phyloP scores from a whole-genome alignment of 1,140 invertebrate genomes.

The Lepidostoma basale region DNA sequence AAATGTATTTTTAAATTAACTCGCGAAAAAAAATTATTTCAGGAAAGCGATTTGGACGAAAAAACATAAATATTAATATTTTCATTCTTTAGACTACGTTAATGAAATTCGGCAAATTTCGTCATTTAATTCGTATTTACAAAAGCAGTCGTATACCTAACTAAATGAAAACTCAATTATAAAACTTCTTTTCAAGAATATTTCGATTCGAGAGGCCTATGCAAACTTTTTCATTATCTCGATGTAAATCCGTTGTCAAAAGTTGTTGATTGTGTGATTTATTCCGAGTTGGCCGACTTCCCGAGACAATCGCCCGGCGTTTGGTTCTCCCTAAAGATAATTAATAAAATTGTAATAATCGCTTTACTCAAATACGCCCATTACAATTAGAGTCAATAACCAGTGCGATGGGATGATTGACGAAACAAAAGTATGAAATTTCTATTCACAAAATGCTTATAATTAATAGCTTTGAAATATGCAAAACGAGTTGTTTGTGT shows the following conservation, averaged over 20 bases:
- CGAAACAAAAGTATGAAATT: too few relatives aligned
- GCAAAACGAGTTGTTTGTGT: too few relatives aligned
- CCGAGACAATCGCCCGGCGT: constrained; percentile 4
- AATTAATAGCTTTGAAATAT: too few relatives aligned
- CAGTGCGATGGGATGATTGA: too few relatives aligned
- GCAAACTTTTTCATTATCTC: constrained; percentile 24
- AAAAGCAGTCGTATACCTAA: not conserved
- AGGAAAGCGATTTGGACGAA: too few relatives aligned
- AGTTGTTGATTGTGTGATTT: constrained; percentile 27
- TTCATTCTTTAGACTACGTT: not conserved
- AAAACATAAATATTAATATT: too few relatives aligned
- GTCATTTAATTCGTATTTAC: not conserved
- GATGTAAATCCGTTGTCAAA: constrained; percentile 20
- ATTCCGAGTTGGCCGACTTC: not conserved
- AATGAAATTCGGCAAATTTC: not conserved
- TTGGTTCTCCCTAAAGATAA: not conserved
- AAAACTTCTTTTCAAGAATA: constrained; percentile 21
- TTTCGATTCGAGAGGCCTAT: constrained; percentile 9
- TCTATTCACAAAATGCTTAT: too few relatives aligned
- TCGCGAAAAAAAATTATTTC: too few relatives aligned
- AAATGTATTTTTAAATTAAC: too few relatives aligned
- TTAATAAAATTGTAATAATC: too few relatives aligned
- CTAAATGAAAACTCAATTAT: constrained; percentile 21
- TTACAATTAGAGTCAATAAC: too few relatives aligned
- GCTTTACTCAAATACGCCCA: too few relatives aligned